Base-by-base conservation (phyloP, 1,140 invertebrate genomes). In the Acromyrmex charruanus region DNA sequence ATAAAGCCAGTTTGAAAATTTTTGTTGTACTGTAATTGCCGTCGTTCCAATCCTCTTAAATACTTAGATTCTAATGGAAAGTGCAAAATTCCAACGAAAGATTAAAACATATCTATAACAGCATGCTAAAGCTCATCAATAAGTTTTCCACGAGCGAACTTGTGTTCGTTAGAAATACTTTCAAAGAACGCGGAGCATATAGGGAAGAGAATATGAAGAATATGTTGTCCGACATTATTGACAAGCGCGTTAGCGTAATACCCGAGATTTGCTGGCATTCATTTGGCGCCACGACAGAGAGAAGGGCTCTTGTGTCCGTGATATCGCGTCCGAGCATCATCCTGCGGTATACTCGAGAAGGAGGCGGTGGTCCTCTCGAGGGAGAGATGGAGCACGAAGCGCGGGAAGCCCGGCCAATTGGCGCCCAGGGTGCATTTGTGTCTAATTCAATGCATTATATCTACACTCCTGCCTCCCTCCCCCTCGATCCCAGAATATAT, bases 371-470 rank as follows among this genome's bases (percentile, higher is more conserved):
- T 89, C 53, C 91, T 90, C 94, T 92, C 93, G 31, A 25, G 93
- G 92, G 93, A 94, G 87, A 92, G 81, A 92, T 94, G 94, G 90
- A 94, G 91, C 90, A 91, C 91, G 92, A 92, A 93, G 93, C 93
- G 90, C 92, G 92, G 92, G 90, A 94, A 94, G 92, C 93, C 89
- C 89, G 92, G 92, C 89, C 93, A 94, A 94, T 94, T 94, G 94
- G 94, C 87, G 93, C 91, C 94, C 92, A 93, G 94, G 94, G 94
- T 94, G 93, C 93, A 94, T 94, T 94, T 94, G 94, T 91, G 93
- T 94, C 94, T 94, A 94, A 94, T 94, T 94, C 93, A 94, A 94
- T 94, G 94, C 94, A 94, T 94, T 94, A 94, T 93, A 92, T 91
- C 91, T 90, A 90, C 91, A 87, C 87, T 75, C 85, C 89, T 80